phyloP scores from a whole-genome alignment of 2,113 vertebrate species.

The Phaethon lepturus region DNA sequence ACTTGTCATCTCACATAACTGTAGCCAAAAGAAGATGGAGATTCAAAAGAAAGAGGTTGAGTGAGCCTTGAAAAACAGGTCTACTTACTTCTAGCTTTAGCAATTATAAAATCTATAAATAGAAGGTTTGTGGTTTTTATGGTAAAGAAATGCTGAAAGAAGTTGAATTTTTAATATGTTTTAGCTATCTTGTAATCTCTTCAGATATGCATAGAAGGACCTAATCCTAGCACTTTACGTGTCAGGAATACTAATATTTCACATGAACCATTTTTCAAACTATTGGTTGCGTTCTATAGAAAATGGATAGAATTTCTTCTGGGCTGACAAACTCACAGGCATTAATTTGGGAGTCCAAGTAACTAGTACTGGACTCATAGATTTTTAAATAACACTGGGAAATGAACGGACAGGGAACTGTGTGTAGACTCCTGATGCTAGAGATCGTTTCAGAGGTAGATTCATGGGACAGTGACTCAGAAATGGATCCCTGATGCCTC shows the following conservation, averaged over 20 bases:
- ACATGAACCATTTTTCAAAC: background rate
- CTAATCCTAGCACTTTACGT: background rate
- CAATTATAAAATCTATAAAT: background rate
- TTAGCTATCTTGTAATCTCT: background rate
- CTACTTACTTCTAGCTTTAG: background rate
- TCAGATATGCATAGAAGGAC: background rate
- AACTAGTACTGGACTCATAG: background rate
- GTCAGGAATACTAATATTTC: background rate
- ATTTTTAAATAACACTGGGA: background rate
- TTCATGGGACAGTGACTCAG: background rate
- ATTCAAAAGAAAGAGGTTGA: background rate
- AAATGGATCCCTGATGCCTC: background rate
- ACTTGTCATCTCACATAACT: background rate
- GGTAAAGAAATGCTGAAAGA: background rate
- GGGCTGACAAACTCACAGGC: background rate
- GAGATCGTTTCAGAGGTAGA: background rate
- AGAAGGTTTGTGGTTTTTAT: background rate
- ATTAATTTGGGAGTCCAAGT: background rate
- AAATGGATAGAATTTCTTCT: background rate
- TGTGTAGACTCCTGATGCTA: background rate
- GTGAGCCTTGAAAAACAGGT: slow-evolving; percentile 25
- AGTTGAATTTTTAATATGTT: background rate
- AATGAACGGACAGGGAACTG: background rate
- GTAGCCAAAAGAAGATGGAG: slow-evolving; percentile 10
- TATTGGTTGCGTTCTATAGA: background rate